Conservation (phyloP, 2,797 vertebrate genomes). For the Diplodus sargus region DNA sequence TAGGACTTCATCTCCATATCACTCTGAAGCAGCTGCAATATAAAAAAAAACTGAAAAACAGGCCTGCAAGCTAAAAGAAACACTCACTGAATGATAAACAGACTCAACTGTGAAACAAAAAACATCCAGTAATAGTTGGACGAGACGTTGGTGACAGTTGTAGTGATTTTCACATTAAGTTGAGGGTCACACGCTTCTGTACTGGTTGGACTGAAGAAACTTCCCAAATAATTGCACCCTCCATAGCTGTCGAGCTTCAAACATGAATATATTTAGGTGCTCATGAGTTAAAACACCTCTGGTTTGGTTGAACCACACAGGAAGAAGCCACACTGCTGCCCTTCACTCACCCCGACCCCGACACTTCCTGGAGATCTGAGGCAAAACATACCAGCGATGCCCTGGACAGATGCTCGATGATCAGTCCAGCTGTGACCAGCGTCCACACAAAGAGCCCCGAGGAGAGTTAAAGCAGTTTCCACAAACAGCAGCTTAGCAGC, state of each 20-base stretch:
- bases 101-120: not conserved
- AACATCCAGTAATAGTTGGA: not conserved
- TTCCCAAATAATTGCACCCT: not conserved
- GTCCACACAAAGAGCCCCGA: conserved; percentile 16
- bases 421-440: conserved; percentile 25
- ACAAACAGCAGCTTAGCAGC: conserved; percentile 44
- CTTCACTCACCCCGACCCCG: conserved; percentile 8
- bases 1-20: conserved; percentile 15
- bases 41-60: not conserved
- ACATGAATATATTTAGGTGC: not conserved
- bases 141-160: not conserved
- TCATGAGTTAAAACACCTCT: conserved; percentile 7
- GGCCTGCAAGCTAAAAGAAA: not conserved
- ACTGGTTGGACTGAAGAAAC: not conserved
- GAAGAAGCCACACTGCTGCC: conserved; percentile 15
- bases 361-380: conserved; percentile 21
- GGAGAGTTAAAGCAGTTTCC: conserved; percentile 20
- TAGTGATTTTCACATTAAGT: not conserved
- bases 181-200: not conserved
- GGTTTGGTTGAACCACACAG: conserved; percentile 31
- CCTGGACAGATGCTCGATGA: conserved; percentile 32
- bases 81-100: conserved; percentile 3
- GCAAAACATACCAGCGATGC: conserved; percentile 21
- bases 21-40: conserved; percentile 31
- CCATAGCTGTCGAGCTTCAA: not conserved